Conservation (phyloP, 2,113 vertebrate genomes). For the Caranx ignobilis region DNA sequence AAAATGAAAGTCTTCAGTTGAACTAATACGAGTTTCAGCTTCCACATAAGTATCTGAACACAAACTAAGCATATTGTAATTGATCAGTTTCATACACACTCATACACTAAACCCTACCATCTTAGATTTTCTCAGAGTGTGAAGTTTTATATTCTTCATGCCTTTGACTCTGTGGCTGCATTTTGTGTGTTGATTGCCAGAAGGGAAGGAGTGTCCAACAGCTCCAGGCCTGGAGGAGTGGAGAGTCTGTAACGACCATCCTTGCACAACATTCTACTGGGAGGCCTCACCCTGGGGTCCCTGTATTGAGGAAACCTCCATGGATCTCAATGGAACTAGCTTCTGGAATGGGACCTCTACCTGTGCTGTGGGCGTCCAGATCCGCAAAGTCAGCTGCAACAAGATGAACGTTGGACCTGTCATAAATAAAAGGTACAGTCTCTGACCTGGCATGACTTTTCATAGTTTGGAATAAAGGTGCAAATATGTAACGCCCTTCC, state of each 20-base stretch:
- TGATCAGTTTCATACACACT: too few species aligned
- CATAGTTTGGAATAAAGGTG: neutral
- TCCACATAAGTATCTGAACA: neutral
- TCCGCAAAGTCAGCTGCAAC: constrained; percentile 88
- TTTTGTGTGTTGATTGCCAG: constrained; percentile 65
- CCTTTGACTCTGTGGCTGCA: constrained; percentile 20
- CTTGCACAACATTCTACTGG: constrained; percentile 90
- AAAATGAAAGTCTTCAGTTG: neutral
- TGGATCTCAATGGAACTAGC: constrained; percentile 80
- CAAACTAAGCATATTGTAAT: neutral
- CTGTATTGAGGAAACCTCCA: constrained; percentile 84
- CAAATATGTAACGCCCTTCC: neutral
- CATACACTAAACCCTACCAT: neutral
- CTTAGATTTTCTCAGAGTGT: neutral
- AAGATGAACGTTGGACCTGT: constrained; percentile 89
- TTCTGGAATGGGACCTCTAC: constrained; percentile 78
- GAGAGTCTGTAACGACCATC: constrained; percentile 90
- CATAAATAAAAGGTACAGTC: constrained; percentile 89
- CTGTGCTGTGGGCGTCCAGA: constrained; percentile 90
- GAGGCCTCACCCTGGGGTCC: constrained; percentile 89
- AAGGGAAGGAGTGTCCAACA: constrained; percentile 89
- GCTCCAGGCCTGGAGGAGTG: constrained; percentile 89
- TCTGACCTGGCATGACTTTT: neutral
- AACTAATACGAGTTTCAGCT: neutral
- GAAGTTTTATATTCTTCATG: neutral